Conservation (phyloP, 2,113 vertebrate species). For the Anarhynchus alexandrinus region DNA sequence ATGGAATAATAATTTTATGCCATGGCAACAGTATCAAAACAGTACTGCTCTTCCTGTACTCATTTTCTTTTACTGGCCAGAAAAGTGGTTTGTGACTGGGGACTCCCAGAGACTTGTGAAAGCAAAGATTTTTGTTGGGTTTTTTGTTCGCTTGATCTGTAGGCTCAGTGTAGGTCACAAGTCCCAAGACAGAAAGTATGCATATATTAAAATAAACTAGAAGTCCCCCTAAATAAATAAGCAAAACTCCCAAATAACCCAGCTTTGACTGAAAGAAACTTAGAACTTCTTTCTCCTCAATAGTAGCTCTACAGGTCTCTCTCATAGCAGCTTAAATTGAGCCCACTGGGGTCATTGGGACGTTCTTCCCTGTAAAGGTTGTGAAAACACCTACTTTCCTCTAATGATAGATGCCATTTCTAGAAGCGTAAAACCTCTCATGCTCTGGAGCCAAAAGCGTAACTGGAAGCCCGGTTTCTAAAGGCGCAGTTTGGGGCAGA, state of each 20-base stretch:
- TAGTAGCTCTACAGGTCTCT: background rate
- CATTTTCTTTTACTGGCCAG: background rate
- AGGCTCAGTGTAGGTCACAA: background rate
- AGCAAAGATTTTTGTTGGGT: background rate
- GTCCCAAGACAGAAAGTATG: background rate
- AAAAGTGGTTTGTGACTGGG: background rate
- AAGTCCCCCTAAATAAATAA: background rate
- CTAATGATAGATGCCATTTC: accelerated
- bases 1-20: slow-evolving; percentile 16
- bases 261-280: background rate
- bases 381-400: background rate
- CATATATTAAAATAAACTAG: background rate
- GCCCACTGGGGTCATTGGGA: background rate
- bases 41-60: background rate
- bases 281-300: background rate
- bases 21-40: background rate
- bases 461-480: background rate
- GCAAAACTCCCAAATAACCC: background rate
- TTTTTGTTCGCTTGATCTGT: background rate
- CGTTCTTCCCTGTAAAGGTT: background rate
- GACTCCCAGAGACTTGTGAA: background rate
- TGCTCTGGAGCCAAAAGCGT: background rate
- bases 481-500: accelerated
- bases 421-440: background rate
- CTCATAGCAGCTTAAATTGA: background rate